Evolutionary conservation across 2,113 vertebrate species (phyloP), one percentile per base, ranked within the genome.

Genomic region (Struthidea cinerea): DNA sequence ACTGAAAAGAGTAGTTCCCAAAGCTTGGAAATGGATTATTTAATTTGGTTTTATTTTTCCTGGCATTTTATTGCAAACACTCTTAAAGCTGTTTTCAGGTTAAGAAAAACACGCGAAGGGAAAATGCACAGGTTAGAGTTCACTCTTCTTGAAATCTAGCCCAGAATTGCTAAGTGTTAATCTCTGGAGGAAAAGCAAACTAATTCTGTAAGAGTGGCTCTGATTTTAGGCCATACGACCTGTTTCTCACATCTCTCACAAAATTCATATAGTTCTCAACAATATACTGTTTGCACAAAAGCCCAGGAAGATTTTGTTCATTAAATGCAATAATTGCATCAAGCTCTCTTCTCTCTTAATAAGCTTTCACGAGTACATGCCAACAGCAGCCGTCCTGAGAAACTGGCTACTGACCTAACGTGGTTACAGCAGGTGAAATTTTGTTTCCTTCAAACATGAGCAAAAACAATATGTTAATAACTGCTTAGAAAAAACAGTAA

Each of bases 91-190:
- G 80, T 96, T 89, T 96, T 70, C 33, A 96, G 70, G 59, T 71
- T 86, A 93, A 88, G 70, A 96, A 97, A 98, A 97, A 96, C 49
- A 97, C 96, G 79, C 4, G 2, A 78, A 55, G 77, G 70, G 96
- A 76, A 89, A 97, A 96, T 85, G 44, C 83, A 80, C 93, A 92
- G 95, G 94, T 93, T 74, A 88, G 90, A 90, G 86, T 63, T 94
- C 33, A 26, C 41, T 95, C 82, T 85, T 93, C 75, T 97, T 96
- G 87, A 97, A 88, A 94, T 82, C 86, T 87, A 96, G 95, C 97
- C 96, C 96, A 97, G 92, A 95, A 90, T 57, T 93, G 79, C 89
- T 78, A 97, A 96, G 97, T 97, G 90, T 89, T 97, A 97, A 97
- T 91, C 82, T 95, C 75, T 73, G 68, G 69, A 97, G 96, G 91